Evolutionary conservation across 2,888 invertebrate genomes (phyloP).

Genomic region (Toxonevra muliebris): DNA sequence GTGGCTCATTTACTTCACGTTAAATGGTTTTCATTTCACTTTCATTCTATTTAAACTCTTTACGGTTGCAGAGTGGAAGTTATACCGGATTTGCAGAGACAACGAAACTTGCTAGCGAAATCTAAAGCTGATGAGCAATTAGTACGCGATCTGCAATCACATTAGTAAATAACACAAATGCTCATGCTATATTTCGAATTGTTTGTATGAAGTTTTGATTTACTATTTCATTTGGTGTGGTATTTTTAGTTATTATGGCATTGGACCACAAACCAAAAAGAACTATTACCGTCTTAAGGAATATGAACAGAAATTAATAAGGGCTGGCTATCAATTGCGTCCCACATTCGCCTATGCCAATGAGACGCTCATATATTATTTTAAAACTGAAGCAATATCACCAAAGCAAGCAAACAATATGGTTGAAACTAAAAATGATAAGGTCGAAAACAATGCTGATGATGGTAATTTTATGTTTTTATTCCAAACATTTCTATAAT

Average conservation of each 20-base stretch:
- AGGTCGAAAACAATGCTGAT: slow-evolving; percentile 34
- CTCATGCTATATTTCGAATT: background rate
- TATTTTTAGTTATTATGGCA: slow-evolving; percentile 51
- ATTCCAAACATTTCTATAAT: background rate
- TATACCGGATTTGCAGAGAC: slow-evolving; percentile 57
- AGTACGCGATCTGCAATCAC: slow-evolving; percentile 49
- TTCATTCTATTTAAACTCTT: background rate
- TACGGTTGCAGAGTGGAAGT: slow-evolving; percentile 57
- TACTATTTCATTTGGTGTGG: background rate
- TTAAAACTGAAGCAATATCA: slow-evolving; percentile 43
- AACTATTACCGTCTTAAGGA: slow-evolving; percentile 51
- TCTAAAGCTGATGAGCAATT: slow-evolving; percentile 50
- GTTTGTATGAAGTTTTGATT: too few species aligned
- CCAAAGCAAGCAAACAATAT: slow-evolving; percentile 14
- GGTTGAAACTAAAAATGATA: slow-evolving; percentile 16
- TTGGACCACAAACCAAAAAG: slow-evolving; percentile 57
- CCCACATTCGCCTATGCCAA: slow-evolving; percentile 52
- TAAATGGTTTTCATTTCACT: background rate
- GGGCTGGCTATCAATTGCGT: slow-evolving; percentile 49
- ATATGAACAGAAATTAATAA: slow-evolving; percentile 47
- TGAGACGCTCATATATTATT: slow-evolving; percentile 53
- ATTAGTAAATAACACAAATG: slow-evolving; percentile 48
- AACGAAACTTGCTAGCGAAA: slow-evolving; percentile 50
- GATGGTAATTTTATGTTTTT: slow-evolving; percentile 29
- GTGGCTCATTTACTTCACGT: slow-evolving; percentile 3